Evolutionary conservation across 2,113 vertebrate genomes (phyloP), one percentile per base, ranked within the genome.

Genomic region (Setophaga kirtlandii): DNA sequence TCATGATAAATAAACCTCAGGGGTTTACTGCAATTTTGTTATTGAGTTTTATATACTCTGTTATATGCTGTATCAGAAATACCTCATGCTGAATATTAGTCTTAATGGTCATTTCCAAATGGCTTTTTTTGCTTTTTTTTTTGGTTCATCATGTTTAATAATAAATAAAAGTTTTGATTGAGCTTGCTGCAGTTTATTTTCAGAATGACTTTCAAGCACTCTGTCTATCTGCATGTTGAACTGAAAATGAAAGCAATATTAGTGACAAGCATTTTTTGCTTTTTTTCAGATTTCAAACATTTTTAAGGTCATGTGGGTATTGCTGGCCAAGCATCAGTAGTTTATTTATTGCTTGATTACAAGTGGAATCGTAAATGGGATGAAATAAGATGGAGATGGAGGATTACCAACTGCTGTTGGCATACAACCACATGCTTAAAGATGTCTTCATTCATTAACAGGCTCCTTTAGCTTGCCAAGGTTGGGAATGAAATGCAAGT

Each of bases 401-500:
- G 94, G 47, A 89, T 94, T 96, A 97, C 92, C 96, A 98, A 97
- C 94, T 97, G 92, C 56, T 97, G 49, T 94, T 98, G 97, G 96
- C 96, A 92, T 90, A 90, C 87, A 93, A 63, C 79, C 63, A 37
- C 86, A 56, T 79, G 89, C 90, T 97, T 96, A 94, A 96, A 96
- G 77, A 97, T 91, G 84, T 97, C 98, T 98, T 93, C 95, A 97
- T 97, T 98, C 97, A 97, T 97, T 98, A 97, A 91, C 90, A 97
- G 93, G 68, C 96, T 85, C 94, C 87, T 97, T 78, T 53, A 94
- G 93, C 68, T 86, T 97, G 96, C 96, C 97, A 98, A 88, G 84
- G 81, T 63, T 96, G 94, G 85, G 96, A 98, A 98, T 96, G 62
- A 97, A 96, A 95, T 96, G 93, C 93, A 92, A 89, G 96, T 96